Evolutionary conservation across 1,140 invertebrate genomes (phyloP).

Genomic region (Gryon sp.): DNA sequence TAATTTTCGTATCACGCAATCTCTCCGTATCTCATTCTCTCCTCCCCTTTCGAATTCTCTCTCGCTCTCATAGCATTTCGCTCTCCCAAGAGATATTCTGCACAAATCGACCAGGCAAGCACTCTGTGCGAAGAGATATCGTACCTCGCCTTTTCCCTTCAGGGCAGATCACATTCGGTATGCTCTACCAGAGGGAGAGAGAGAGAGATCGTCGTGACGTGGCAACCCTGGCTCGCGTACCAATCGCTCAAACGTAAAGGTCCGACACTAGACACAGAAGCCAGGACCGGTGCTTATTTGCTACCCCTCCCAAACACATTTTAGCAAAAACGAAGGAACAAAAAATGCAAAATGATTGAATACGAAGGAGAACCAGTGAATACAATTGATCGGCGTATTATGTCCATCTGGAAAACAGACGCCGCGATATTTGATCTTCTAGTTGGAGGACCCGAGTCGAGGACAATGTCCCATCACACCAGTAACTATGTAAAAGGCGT

Average conservation of each 20-base stretch:
- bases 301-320: constrained; percentile 34
- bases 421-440: neutral
- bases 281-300: constrained; percentile 43
- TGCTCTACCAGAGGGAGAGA: constrained; percentile 43
- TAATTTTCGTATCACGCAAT: constrained; percentile 40
- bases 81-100: constrained; percentile 46
- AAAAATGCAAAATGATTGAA: neutral
- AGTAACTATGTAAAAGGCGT: constrained; percentile 85
- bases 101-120: constrained; percentile 47
- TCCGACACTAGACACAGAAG: constrained; percentile 39
- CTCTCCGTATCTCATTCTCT: constrained; percentile 33
- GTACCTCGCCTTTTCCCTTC: constrained; percentile 52
- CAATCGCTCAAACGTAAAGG: constrained; percentile 49
- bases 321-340: neutral
- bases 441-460: constrained; percentile 74
- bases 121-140: constrained; percentile 30
- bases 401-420: constrained; percentile 12
- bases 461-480: constrained; percentile 92
- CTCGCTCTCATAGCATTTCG: constrained; percentile 14
- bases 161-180: constrained; percentile 38
- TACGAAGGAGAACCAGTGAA: too few relatives aligned
- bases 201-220: constrained; percentile 36
- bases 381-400: neutral
- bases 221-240: constrained; percentile 58
- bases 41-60: constrained; percentile 18